phyloP scores from a whole-genome alignment of 2,797 vertebrate species.

The Spizella passerina region DNA sequence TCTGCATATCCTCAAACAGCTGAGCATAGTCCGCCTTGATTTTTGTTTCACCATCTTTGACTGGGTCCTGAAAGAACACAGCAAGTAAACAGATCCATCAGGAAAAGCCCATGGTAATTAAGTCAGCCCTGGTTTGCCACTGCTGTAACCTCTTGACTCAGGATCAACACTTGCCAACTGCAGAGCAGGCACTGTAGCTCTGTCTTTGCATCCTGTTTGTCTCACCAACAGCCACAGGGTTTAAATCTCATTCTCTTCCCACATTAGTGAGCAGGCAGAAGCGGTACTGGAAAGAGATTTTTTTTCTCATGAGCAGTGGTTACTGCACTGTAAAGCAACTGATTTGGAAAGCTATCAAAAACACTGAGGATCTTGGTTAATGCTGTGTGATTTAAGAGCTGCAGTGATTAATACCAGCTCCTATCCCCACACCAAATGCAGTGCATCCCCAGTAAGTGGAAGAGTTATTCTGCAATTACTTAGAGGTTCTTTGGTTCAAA shows the following conservation, averaged over 20 bases:
- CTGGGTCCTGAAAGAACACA: constrained; percentile 85
- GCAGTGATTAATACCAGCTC: neutral
- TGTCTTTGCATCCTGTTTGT: neutral
- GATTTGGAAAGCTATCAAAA: neutral
- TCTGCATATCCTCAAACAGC: constrained; percentile 98
- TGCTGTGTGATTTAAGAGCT: neutral
- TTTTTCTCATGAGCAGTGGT: neutral
- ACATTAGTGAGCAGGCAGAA: neutral
- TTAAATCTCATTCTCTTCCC: neutral
- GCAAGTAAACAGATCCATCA: neutral
- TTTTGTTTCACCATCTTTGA: constrained; percentile 94
- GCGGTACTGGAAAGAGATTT: neutral
- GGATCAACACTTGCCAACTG: neutral
- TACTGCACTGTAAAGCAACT: neutral
- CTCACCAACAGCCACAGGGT: neutral
- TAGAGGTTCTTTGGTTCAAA: neutral
- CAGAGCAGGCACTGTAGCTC: neutral
- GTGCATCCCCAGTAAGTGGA: neutral
- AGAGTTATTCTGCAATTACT: neutral
- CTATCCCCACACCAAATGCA: neutral
- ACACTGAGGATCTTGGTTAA: neutral
- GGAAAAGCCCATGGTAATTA: neutral
- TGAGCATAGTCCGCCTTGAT: constrained; percentile 93
- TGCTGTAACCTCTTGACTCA: rapidly evolving
- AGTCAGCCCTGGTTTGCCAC: neutral